phyloP scores from a whole-genome alignment of 2,888 invertebrate species.

The Entomobrya multifasciata region DNA sequence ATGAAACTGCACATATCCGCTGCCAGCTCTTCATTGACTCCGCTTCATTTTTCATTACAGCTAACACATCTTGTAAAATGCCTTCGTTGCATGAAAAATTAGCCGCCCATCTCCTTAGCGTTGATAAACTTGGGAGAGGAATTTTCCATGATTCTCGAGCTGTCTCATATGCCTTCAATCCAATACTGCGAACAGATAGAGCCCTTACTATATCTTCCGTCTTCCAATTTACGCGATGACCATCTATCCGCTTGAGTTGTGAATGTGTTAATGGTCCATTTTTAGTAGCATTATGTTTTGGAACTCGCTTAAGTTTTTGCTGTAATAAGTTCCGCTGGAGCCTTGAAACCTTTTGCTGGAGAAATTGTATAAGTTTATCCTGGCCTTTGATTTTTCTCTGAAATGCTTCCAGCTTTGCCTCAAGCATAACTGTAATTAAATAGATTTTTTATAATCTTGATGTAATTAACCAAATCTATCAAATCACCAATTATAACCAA shows the following conservation, averaged over 20 bases:
- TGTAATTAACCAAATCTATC: too few species aligned
- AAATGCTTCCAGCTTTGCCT: too few species aligned
- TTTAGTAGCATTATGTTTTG: too few species aligned
- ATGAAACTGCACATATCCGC: background rate
- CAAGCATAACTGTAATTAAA: too few species aligned
- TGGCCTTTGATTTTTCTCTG: too few species aligned
- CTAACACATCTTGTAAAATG: background rate
- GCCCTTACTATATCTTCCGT: constrained; percentile 14
- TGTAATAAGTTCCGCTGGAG: too few species aligned
- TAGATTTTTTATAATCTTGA: too few species aligned
- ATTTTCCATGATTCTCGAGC: background rate
- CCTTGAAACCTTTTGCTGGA: too few species aligned
- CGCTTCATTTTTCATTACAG: background rate
- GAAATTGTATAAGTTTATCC: too few species aligned
- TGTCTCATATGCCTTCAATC: background rate
- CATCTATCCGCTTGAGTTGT: background rate
- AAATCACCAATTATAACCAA: too few species aligned
- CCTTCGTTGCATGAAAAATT: background rate
- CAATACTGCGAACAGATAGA: background rate
- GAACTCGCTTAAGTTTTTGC: too few species aligned
- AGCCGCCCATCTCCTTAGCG: background rate
- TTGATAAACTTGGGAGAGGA: background rate
- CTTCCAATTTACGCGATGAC: background rate
- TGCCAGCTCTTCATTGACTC: background rate
- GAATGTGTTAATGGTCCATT: background rate